phyloP scores from a whole-genome alignment of 2,113 vertebrate species.

The Dromaius novaehollandiae region DNA sequence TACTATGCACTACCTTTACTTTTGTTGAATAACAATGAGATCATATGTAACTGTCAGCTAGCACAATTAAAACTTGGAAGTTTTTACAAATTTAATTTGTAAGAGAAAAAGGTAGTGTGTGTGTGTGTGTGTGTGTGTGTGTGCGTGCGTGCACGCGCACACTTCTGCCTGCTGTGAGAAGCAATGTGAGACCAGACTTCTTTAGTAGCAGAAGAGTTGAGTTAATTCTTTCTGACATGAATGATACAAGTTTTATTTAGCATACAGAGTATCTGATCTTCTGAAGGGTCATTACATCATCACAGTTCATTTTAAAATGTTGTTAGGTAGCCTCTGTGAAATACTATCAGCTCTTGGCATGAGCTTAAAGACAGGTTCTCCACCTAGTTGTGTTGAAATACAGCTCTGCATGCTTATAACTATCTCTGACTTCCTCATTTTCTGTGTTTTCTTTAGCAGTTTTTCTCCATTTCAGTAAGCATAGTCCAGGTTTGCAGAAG shows the following conservation, averaged over 20 bases:
- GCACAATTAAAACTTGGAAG: not conserved
- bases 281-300: not conserved
- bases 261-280: not conserved
- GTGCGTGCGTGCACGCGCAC: fast-evolving
- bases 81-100: not conserved
- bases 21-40: not conserved
- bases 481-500: not conserved
- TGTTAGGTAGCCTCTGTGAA: not conserved
- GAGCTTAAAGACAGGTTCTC: not conserved
- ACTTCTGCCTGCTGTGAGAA: not conserved
- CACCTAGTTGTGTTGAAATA: not conserved
- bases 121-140: no score
- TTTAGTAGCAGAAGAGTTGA: not conserved
- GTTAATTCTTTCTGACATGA: not conserved
- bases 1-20: not conserved
- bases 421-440: not conserved
- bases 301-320: not conserved
- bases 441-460: not conserved
- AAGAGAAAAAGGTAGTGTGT: not conserved
- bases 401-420: not conserved
- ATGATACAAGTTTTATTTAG: not conserved
- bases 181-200: not conserved
- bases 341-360: not conserved
- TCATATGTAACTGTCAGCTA: not conserved
- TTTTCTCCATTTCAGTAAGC: not conserved